These are phyloP conservation scores for Oncorhynchus gorbuscha DNA, from an alignment of 2,113 vertebrate genomes.

Conservation along the genomic window DNA sequence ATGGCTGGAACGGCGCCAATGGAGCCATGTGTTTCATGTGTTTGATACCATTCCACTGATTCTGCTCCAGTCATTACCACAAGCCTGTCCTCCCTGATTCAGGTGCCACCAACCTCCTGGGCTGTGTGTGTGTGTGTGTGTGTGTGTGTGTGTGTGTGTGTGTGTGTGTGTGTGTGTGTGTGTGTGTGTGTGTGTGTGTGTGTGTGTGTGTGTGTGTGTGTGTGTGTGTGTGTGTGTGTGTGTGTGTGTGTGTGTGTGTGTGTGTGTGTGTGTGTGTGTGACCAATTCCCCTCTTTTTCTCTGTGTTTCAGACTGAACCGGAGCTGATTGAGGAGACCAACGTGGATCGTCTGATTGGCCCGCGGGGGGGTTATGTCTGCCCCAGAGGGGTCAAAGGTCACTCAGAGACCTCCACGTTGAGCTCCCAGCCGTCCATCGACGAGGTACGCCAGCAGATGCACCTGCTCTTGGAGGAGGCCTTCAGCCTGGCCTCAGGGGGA, in stretches of 20 bases:
- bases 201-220: not conserved
- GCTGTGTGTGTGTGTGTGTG: not conserved
- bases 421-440: slow-evolving; percentile 98
- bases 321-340: slow-evolving; percentile 97
- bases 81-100: too few relatives aligned
- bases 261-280: not conserved
- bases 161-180: too few relatives aligned
- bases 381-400: slow-evolving; percentile 89
- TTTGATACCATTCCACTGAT: too few relatives aligned
- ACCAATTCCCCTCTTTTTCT: not conserved
- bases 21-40: too few relatives aligned
- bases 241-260: not conserved
- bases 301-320: slow-evolving; percentile 85
- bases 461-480: slow-evolving; percentile 95
- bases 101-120: too few relatives aligned
- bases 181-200: not conserved
- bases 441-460: slow-evolving; percentile 99
- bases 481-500: slow-evolving; percentile 93
- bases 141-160: not conserved
- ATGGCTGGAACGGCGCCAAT: too few relatives aligned
- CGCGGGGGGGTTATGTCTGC: slow-evolving; percentile 77
- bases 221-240: too few relatives aligned
- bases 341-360: slow-evolving; percentile 81
- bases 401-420: slow-evolving; percentile 95
- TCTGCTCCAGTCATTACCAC: too few relatives aligned